Conservation (phyloP, 2,888 invertebrate genomes). For the Callinectes sapidus region DNA sequence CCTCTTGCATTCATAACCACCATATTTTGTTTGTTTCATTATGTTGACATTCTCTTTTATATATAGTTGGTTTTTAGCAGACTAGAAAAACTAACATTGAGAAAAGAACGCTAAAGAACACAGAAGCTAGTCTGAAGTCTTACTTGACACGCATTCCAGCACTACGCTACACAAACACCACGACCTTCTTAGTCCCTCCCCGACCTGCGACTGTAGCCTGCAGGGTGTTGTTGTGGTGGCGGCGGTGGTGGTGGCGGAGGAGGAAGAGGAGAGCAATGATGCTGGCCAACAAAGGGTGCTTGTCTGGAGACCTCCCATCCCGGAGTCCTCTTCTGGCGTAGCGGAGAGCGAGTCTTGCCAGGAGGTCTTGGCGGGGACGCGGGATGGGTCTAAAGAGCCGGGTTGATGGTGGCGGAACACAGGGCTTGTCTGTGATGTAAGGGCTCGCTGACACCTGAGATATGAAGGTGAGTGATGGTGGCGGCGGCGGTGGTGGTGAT, state of each 20-base stretch:
- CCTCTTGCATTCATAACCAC: too few relatives aligned
- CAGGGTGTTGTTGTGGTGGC: not conserved
- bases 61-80: too few relatives aligned
- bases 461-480: constrained; percentile 43
- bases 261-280: not conserved
- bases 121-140: too few relatives aligned
- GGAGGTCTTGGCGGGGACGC: constrained; percentile 30
- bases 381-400: constrained; percentile 22
- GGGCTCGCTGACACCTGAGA: constrained; percentile 41
- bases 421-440: constrained; percentile 33
- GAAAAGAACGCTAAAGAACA: too few relatives aligned
- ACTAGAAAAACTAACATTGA: too few relatives aligned
- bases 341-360: not conserved
- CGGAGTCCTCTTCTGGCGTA: not conserved
- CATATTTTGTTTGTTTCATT: too few relatives aligned
- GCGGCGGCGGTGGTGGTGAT: constrained; percentile 32
- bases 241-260: not conserved
- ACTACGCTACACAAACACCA: not conserved
- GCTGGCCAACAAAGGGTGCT: constrained; percentile 18
- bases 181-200: not conserved
- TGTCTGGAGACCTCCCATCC: not conserved
- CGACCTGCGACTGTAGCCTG: not conserved
- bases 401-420: constrained; percentile 10
- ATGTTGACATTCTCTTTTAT: too few relatives aligned
- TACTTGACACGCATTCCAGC: constrained; percentile 15